A percentile compares a stretch with the other conserved stretches of the same genome.
phyloP scores from a whole-genome alignment of 2,888 invertebrate genomes.

The Scaptomyza caliginosa region DNA sequence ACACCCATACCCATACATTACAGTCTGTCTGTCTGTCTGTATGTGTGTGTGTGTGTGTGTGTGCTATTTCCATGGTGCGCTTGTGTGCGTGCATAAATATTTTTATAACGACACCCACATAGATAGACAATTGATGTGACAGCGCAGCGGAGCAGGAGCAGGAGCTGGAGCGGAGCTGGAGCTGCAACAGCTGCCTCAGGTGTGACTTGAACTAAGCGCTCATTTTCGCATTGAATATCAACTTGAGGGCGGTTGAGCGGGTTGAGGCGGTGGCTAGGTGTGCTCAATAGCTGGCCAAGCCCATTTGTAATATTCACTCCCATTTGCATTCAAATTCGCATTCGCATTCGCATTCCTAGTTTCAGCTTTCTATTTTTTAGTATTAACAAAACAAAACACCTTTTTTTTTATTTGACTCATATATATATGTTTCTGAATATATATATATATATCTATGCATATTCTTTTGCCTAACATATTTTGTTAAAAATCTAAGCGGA shows the following conservation, averaged over 20 bases:
- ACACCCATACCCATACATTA: slow-evolving; percentile 11
- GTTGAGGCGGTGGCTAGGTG: background rate
- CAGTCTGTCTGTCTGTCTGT: too few relatives aligned
- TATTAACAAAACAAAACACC: slow-evolving; percentile 1
- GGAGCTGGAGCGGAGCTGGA: slow-evolving; percentile 42
- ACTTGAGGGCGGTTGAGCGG: slow-evolving; percentile 4
- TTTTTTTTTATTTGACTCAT: background rate
- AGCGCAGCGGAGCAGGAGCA: slow-evolving; percentile 3
- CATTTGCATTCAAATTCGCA: background rate
- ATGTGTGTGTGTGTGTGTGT: slow-evolving; percentile 9
- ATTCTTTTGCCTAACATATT: background rate
- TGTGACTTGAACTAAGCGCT: slow-evolving; percentile 34
- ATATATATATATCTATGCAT: background rate
- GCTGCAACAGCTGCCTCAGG: slow-evolving; percentile 50
- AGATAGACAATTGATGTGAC: slow-evolving; percentile 27
- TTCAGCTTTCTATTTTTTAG: slow-evolving; percentile 5
- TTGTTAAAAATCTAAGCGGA: slow-evolving; percentile 12
- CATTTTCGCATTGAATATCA: slow-evolving; percentile 66
- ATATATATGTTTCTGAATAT: background rate
- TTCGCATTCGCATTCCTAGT: background rate
- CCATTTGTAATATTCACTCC: slow-evolving; percentile 32
- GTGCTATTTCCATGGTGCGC: slow-evolving; percentile 28
- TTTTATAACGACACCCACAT: slow-evolving; percentile 48
- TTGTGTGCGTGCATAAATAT: slow-evolving; percentile 52
- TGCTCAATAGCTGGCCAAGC: slow-evolving; percentile 30